Percentiles rank a stretch among this genome's conserved stretches.
These are phyloP conservation scores for Protonemura montana DNA, from an alignment of 2,888 invertebrate genomes.

Conservation along the genomic window DNA sequence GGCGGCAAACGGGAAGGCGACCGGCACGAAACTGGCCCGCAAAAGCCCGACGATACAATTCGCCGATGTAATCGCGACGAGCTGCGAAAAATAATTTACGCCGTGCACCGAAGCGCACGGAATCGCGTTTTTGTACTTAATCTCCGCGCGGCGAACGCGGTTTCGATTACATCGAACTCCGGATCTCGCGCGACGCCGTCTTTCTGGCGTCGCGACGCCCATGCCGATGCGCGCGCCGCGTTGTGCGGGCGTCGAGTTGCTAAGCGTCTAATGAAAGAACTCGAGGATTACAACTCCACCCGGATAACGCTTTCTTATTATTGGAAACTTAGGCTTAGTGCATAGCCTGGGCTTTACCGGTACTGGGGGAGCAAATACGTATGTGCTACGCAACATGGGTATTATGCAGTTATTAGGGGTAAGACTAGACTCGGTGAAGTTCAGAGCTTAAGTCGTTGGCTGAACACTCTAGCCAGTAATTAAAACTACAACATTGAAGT, in stretches of 20 bases:
- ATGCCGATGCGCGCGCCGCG: not conserved
- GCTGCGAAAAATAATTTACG: not conserved
- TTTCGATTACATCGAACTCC: not conserved
- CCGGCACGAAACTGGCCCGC: too few species aligned
- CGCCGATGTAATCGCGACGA: not conserved
- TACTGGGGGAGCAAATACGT: too few species aligned
- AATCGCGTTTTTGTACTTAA: not conserved
- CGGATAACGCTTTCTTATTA: not conserved
- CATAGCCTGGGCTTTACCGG: not conserved
- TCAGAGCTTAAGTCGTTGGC: too few species aligned
- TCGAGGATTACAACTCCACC: not conserved
- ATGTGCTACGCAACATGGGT: too few species aligned
- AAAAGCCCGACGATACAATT: too few species aligned
- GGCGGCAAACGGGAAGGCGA: too few species aligned
- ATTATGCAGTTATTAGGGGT: too few species aligned
- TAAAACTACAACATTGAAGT: too few species aligned
- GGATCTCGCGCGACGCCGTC: not conserved
- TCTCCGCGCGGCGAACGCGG: not conserved
- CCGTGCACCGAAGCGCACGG: not conserved
- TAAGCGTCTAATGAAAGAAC: constrained; percentile 12
- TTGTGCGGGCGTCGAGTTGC: not conserved
- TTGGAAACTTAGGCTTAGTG: not conserved
- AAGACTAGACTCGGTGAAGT: too few species aligned
- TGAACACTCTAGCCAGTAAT: too few species aligned
- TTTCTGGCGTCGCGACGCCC: not conserved